Evolutionary conservation across 2,888 invertebrate species (phyloP).

Genomic region (Drosophila austrosaltans): DNA sequence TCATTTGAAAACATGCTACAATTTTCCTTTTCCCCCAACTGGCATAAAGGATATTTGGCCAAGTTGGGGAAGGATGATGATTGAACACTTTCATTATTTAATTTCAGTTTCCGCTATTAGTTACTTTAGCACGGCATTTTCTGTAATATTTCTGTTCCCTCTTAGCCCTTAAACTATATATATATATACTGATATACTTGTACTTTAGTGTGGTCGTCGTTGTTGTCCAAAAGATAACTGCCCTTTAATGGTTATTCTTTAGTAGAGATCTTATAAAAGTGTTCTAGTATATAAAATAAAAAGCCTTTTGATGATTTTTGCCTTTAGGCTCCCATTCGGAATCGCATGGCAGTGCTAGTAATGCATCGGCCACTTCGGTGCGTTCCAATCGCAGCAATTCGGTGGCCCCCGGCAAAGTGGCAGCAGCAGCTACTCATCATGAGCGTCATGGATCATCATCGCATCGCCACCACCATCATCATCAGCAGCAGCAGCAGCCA

Average conservation of each 20-base stretch:
- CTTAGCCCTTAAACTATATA: constrained; percentile 15
- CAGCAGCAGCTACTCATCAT: constrained; percentile 54
- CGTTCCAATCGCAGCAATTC: constrained; percentile 87
- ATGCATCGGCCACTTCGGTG: constrained; percentile 89
- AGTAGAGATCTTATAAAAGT: constrained; percentile 1
- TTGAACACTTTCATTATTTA: constrained; percentile 38
- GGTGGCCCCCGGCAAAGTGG: constrained; percentile 79
- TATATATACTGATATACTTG: not conserved
- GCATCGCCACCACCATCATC: constrained; percentile 54
- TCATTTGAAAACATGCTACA: constrained; percentile 22
- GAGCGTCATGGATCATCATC: constrained; percentile 66
- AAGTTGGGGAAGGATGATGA: not conserved
- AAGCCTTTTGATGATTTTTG: not conserved
- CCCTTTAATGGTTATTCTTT: constrained; percentile 36
- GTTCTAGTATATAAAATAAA: too few species aligned
- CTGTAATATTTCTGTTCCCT: constrained; percentile 31
- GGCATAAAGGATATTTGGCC: not conserved
- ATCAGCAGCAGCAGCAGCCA: constrained; percentile 64
- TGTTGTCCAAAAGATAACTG: constrained; percentile 7
- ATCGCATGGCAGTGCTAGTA: constrained; percentile 91
- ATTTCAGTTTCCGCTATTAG: constrained; percentile 52
- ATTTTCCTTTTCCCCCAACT: constrained; percentile 16
- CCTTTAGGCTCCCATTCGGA: constrained; percentile 58
- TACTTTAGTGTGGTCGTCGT: constrained; percentile 11
- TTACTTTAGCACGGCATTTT: constrained; percentile 55